Evolutionary conservation across 2,888 invertebrate genomes (phyloP).

Genomic region (Chymomyza amoena): DNA sequence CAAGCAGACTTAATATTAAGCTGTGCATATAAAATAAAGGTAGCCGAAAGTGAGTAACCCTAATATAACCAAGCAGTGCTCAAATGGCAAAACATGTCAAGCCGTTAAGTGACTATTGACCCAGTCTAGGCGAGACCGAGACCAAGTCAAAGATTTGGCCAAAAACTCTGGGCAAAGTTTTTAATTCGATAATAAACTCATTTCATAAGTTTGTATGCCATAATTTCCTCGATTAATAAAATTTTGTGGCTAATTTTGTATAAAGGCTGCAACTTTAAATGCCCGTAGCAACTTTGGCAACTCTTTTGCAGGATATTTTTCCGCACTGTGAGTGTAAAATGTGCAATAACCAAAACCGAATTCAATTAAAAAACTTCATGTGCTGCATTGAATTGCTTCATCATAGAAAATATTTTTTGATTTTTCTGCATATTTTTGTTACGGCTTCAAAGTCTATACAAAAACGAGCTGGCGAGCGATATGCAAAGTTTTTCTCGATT

Average conservation of each 20-base stretch:
- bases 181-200: conserved; percentile 3
- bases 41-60: not conserved
- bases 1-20: conserved; percentile 3
- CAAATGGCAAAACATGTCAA: conserved; percentile 5
- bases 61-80: not conserved
- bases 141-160: not conserved
- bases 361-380: conserved; percentile 49
- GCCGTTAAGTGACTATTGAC: conserved; percentile 16
- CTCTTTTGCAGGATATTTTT: conserved; percentile 13
- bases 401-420: conserved; percentile 39
- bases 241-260: not conserved
- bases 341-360: conserved; percentile 16
- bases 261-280: not conserved
- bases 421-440: conserved; percentile 36
- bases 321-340: conserved; percentile 13
- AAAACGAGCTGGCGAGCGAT: not conserved
- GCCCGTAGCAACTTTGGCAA: conserved; percentile 28
- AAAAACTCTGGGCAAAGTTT: not conserved
- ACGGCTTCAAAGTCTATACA: conserved; percentile 30
- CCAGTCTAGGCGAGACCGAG: not conserved
- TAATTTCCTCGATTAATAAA: not conserved
- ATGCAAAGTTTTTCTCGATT: not conserved
- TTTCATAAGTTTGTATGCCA: not conserved
- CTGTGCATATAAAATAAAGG: not conserved
- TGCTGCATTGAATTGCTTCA: conserved; percentile 4